Percentiles rank a stretch among this genome's conserved stretches.
Evolutionary conservation across 1,140 invertebrate genomes (phyloP).

Genomic region (Ostrea denselamellosa): DNA sequence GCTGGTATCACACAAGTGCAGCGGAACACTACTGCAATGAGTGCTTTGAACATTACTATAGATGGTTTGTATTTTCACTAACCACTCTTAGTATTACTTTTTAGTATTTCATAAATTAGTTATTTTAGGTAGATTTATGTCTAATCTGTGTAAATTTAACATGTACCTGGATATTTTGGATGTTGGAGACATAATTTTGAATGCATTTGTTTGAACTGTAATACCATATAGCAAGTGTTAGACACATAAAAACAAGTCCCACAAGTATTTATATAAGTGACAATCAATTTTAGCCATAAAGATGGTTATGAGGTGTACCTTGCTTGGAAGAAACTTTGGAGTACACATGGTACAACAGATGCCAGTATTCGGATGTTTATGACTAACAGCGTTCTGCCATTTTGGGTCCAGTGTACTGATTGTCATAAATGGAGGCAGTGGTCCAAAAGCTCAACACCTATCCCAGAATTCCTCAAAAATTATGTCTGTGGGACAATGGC

Average conservation of each 20-base stretch:
- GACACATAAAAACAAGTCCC: not conserved
- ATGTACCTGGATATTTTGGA: not conserved
- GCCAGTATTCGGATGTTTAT: conserved; percentile 64
- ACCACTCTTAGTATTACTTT: too few relatives aligned
- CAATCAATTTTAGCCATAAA: conserved; percentile 69
- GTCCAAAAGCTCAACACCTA: conserved; percentile 63
- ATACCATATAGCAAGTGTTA: not conserved
- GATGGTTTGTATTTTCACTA: conserved; percentile 67
- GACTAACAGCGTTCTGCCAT: conserved; percentile 76
- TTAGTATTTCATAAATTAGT: too few relatives aligned
- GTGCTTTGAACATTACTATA: conserved; percentile 79
- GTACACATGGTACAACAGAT: conserved; percentile 70
- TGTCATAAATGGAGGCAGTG: conserved; percentile 78
- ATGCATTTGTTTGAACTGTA: not conserved
- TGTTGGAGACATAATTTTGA: not conserved
- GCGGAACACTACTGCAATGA: conserved; percentile 80
- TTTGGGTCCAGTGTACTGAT: conserved; percentile 76
- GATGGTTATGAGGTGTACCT: conserved; percentile 72
- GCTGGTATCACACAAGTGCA: conserved; percentile 79
- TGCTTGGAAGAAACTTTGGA: conserved; percentile 77
- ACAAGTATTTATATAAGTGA: not conserved
- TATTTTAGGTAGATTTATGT: not conserved
- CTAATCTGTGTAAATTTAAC: not conserved
- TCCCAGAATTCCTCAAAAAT: conserved; percentile 67
- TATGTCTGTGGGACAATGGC: conserved; percentile 71